Evolutionary conservation across 2,888 invertebrate species (phyloP).

Genomic region (Maniola hyperantus): DNA sequence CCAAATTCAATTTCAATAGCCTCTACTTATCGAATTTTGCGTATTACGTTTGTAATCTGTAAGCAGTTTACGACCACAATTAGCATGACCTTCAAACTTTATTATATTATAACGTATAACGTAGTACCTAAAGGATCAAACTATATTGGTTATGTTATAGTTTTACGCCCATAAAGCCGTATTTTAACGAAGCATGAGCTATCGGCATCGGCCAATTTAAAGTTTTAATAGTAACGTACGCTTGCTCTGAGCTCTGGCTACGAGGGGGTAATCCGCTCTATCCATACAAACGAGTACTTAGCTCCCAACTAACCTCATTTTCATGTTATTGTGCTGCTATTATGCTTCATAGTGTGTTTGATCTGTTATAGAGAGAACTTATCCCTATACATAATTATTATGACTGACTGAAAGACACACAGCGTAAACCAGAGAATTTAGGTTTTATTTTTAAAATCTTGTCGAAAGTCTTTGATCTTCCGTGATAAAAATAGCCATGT

Average conservation of each 20-base stretch:
- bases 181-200: constrained; percentile 40
- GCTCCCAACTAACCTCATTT: constrained; percentile 41
- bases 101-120: background rate
- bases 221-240: constrained; percentile 47
- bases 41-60: background rate
- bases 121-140: background rate
- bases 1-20: no score
- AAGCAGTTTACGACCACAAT: background rate
- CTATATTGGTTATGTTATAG: constrained; percentile 8
- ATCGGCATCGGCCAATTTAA: constrained; percentile 48
- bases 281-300: constrained; percentile 36
- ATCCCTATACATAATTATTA: background rate
- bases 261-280: constrained; percentile 41
- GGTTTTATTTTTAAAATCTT: no score
- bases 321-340: constrained; percentile 42
- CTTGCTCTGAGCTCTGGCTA: constrained; percentile 35
- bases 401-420: no score
- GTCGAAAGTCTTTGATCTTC: no score
- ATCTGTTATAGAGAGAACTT: background rate
- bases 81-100: background rate
- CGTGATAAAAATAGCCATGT: no score
- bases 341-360: constrained; percentile 13
- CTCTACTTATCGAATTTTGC: background rate
- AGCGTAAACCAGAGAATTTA: no score
- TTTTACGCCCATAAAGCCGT: constrained; percentile 28